These are phyloP conservation scores for Acrobasis repandana DNA, from an alignment of 2,888 invertebrate genomes.

Conservation along the genomic window DNA sequence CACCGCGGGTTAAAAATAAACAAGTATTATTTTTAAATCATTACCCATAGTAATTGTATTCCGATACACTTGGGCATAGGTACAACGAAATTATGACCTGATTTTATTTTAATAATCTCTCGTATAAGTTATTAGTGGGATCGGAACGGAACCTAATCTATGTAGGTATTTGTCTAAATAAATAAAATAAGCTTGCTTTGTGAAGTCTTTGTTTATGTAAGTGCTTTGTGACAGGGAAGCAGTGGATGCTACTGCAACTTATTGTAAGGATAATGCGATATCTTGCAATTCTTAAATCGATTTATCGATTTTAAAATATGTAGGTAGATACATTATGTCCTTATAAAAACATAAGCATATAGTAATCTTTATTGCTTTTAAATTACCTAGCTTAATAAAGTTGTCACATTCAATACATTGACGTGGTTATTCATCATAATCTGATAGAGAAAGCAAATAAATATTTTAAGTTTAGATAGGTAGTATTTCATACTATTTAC, in stretches of 20 bases:
- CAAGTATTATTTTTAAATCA: too few species aligned
- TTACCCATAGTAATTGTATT: conserved; percentile 28
- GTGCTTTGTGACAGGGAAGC: conserved; percentile 62
- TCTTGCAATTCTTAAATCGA: not conserved
- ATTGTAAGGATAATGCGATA: not conserved
- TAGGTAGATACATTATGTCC: too few species aligned
- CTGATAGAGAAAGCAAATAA: too few species aligned
- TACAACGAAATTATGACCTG: not conserved
- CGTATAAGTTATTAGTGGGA: conserved; percentile 8
- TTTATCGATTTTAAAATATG: not conserved
- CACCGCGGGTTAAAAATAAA: too few species aligned
- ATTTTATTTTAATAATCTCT: not conserved
- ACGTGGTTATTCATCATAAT: too few species aligned
- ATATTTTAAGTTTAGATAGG: too few species aligned
- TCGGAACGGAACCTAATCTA: not conserved
- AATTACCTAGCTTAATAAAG: too few species aligned
- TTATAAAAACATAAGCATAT: too few species aligned
- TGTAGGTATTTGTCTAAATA: conserved; percentile 25
- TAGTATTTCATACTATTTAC: too few species aligned
- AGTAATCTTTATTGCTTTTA: too few species aligned
- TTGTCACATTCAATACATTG: too few species aligned
- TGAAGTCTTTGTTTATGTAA: conserved; percentile 38
- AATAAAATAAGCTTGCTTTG: conserved; percentile 49
- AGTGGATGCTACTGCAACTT: conserved; percentile 45
- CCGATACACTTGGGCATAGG: conserved; percentile 10